Percentiles rank a stretch among this genome's conserved stretches.
Evolutionary conservation across 2,797 vertebrate species (phyloP).

Genomic region (Artibeus lituratus): DNA sequence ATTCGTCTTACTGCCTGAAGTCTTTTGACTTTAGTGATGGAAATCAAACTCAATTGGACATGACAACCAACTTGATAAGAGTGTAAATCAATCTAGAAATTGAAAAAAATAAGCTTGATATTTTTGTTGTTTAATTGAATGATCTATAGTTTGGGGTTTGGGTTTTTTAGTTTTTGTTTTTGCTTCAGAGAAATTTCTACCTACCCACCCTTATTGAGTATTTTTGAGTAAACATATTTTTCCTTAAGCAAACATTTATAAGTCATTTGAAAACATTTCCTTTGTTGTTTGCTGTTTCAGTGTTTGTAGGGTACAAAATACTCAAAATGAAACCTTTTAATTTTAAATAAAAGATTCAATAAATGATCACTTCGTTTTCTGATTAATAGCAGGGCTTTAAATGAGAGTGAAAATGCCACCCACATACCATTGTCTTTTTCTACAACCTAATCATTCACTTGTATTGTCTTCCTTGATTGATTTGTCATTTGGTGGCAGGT

Average conservation of each 20-base stretch:
- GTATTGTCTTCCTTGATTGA: slow-evolving; percentile 67
- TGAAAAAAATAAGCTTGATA: neutral
- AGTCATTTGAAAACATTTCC: neutral
- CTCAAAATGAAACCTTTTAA: neutral
- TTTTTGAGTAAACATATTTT: neutral
- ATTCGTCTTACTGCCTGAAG: neutral
- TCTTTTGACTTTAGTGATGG: neutral
- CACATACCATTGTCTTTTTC: neutral
- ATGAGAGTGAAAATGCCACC: neutral
- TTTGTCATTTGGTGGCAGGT: slow-evolving; percentile 65
- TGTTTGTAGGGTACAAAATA: slow-evolving; percentile 14
- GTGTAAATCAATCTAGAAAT: neutral
- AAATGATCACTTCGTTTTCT: slow-evolving; percentile 22
- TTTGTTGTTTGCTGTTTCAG: slow-evolving; percentile 48
- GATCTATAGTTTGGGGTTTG: neutral
- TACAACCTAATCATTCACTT: slow-evolving; percentile 32
- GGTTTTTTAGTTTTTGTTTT: neutral
- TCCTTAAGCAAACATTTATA: slow-evolving; percentile 53
- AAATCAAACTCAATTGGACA: neutral
- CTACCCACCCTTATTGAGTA: neutral
- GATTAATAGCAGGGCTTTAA: neutral
- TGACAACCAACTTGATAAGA: neutral
- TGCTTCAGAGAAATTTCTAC: neutral
- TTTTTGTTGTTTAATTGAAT: neutral
- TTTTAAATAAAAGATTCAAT: slow-evolving; percentile 32